A percentile compares a stretch with the other conserved stretches of the same genome.
Evolutionary conservation across 2,797 vertebrate genomes (phyloP).

Genomic region (Odontamblyopus lacepedii): DNA sequence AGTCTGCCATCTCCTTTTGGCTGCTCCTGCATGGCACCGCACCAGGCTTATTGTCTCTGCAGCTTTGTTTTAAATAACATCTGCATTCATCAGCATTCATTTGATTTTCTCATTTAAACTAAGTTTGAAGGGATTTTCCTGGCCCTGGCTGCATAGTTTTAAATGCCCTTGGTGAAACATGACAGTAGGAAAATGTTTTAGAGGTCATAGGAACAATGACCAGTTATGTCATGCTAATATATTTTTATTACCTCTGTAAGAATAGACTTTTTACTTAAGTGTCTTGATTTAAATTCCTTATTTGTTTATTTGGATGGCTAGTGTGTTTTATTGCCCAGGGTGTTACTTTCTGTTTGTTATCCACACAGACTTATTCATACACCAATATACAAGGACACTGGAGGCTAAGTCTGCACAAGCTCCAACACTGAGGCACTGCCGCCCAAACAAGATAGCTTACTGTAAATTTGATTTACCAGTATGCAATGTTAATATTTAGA

Average conservation of each 20-base stretch:
- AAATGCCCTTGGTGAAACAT: constrained; percentile 66
- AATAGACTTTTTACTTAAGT: too few species aligned
- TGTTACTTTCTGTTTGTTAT: too few species aligned
- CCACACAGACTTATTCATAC: too few species aligned
- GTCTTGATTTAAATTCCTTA: too few species aligned
- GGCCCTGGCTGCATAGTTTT: constrained; percentile 40
- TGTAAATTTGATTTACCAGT: not conserved
- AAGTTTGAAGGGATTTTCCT: constrained; percentile 74
- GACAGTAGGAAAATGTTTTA: constrained; percentile 38
- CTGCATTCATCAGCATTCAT: constrained; percentile 72
- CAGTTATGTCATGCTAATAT: not conserved
- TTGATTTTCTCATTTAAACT: constrained; percentile 61
- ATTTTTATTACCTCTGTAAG: not conserved
- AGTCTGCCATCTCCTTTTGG: constrained; percentile 64
- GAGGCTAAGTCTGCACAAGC: too few species aligned
- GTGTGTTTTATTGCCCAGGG: too few species aligned
- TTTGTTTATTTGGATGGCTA: too few species aligned
- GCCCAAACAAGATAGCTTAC: not conserved
- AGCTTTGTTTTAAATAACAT: constrained; percentile 72
- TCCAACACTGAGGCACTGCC: not conserved
- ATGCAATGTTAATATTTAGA: too few species aligned
- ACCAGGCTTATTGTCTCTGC: constrained; percentile 61
- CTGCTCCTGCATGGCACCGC: constrained; percentile 49
- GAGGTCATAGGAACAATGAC: not conserved
- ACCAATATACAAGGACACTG: too few species aligned